Base-by-base conservation (phyloP, 1,140 invertebrate genomes). In the Fopius arisanus region DNA sequence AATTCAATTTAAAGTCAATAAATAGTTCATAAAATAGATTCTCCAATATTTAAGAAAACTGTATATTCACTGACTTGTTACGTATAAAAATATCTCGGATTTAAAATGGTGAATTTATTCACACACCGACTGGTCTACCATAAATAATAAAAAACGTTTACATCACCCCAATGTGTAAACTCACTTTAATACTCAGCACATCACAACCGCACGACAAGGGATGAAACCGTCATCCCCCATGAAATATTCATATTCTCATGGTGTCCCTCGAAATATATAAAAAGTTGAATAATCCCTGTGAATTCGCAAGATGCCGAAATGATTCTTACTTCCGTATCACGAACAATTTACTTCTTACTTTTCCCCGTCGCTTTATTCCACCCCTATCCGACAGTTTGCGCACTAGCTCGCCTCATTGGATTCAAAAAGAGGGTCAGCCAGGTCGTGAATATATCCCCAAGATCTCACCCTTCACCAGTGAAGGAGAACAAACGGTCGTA, bases 161-260 rank as follows among this genome's bases (percentile, higher is more conserved):
- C 14, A 48, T 48, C 43, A 48, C 43, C 43, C 43, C 43, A 48
- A 48, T 48, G 43, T 48, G 43, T 48, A 48, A 48, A 48, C 43
- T 48, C 43, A 48, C 43, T 48, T 48, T 48, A 48, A 19, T 48
- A 48, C 43, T 48, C 43, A 6, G 43, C 16, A 48, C 43, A 48
- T 48, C 43, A 48, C n/a, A 48, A 19, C 43, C 43, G 7, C 43
- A 48, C 16, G 54, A 59, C 23, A 59, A 1, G 23, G 23, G 54
- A 59, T 59, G 23, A 59, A 59, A 26, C 23, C 54, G 43, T 59
- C 21, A 59, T 59, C 54, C 54, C 54, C 54, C 12, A 59, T 16
- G 75, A 70, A 14, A 41, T 41, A 31, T 77, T 70, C 19, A 69
- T 62, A 68, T 19, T 67, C 43, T 67, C 69, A 73, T 23, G 71